Evolutionary conservation across 2,888 invertebrate species (phyloP), one percentile per base, ranked within the genome.

Genomic region (Drosophila percnosoma): DNA sequence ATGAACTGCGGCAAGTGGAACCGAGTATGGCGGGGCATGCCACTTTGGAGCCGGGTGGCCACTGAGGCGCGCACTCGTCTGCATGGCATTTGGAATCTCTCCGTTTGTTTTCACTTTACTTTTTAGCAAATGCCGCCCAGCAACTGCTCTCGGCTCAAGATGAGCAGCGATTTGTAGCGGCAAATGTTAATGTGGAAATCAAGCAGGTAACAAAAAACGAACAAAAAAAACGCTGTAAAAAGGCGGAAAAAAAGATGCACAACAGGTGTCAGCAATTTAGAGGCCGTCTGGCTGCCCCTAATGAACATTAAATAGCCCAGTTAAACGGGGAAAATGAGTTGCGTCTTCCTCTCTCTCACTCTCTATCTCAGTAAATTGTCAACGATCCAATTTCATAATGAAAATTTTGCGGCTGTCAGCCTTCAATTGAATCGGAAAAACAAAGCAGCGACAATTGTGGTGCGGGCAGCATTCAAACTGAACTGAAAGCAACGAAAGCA

Each of bases 331-430:
- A 49, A 53, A 5, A 13, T 31, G 38, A 55, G 42, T 54, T 42
- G n/a, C 38, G 34, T 45, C 63, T 7, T 8, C 11, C 10, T 4
- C 13, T 15, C 45, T 24, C 21, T 4, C 13, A 4, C 42, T 13
- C 13, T 13, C 21, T 21, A 21, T 7, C 21, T 84, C 84, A 65
- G 79, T 87, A 87, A 88, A 91, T 91, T 92, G 92, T 92, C 91
- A 90, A 91, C 90, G 90, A 91, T 92, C 92, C 91, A 92, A 92
- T 92, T 92, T 92, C 91, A 91, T 91, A 92, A 92, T 92, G 91
- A 92, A 92, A 90, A 91, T 92, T 90, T 82, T 79, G 78, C 74
- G 68, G 81, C 84, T 88, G 88, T 83, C 86, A 83, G 82, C 83
- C 80, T 87, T 85, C 84, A 86, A 88, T 84, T 81, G 83, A 77